These are phyloP conservation scores for Agapornis roseicollis DNA, from an alignment of 2,113 vertebrate genomes.

Conservation along the genomic window DNA sequence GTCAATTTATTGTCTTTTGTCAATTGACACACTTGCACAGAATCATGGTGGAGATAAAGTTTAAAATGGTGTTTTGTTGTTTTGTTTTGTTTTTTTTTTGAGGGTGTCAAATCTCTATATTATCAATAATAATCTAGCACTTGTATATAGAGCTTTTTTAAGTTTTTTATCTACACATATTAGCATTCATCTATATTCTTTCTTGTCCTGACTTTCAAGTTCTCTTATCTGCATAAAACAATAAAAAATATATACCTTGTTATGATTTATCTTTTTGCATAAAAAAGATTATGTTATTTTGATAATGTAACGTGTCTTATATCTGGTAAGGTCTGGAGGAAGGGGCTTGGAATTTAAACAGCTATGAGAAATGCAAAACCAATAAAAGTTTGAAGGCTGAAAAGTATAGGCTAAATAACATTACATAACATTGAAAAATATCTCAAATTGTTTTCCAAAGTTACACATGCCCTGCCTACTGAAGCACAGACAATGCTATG, in stretches of 20 bases:
- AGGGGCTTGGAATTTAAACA: background rate
- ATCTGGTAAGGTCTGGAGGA: background rate
- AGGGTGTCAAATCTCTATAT: background rate
- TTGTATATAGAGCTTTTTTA: background rate
- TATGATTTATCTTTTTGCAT: background rate
- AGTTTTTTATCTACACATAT: background rate
- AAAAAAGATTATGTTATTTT: background rate
- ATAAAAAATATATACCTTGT: background rate
- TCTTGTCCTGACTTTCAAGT: background rate
- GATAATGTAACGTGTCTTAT: background rate
- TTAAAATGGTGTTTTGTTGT: background rate
- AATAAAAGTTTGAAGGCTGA: background rate
- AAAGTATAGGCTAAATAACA: background rate
- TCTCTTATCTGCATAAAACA: background rate
- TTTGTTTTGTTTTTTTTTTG: background rate
- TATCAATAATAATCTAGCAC: background rate
- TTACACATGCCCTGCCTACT: background rate
- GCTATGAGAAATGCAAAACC: background rate
- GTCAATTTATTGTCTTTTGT: background rate
- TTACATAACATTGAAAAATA: background rate
- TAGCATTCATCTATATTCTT: accelerated
- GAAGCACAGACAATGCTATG: background rate
- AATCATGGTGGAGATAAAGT: background rate
- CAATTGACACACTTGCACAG: background rate
- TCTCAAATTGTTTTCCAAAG: background rate